Percentiles rank a stretch among this genome's conserved stretches.
Conservation (phyloP, 1,140 invertebrate species). For the Venustaconcha ellipsiformis region DNA sequence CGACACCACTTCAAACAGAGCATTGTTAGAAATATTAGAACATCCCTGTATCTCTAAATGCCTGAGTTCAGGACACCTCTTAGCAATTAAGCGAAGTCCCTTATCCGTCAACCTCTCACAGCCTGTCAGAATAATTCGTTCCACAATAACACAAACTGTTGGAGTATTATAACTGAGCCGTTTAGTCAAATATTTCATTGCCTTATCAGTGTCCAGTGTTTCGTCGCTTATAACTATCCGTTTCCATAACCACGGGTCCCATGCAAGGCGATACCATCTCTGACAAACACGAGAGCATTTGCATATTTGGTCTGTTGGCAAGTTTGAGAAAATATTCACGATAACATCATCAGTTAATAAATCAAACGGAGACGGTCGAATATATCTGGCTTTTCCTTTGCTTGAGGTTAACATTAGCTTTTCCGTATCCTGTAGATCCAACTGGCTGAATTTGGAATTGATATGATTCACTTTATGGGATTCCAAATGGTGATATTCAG, state of each 20-base stretch:
- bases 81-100: constrained; percentile 77
- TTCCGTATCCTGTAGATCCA: constrained; percentile 46
- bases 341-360: constrained; percentile 72
- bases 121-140: constrained; percentile 78
- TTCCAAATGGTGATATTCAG: constrained; percentile 19
- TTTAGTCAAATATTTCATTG: constrained; percentile 74
- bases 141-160: constrained; percentile 72
- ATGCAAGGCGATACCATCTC: constrained; percentile 83
- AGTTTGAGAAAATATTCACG: constrained; percentile 78
- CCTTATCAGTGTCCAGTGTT: constrained; percentile 77
- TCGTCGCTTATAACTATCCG: constrained; percentile 77
- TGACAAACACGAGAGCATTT: constrained; percentile 84
- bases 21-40: constrained; percentile 77
- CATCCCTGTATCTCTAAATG: constrained; percentile 81
- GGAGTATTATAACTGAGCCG: constrained; percentile 70
- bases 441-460: constrained; percentile 37
- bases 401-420: constrained; percentile 27
- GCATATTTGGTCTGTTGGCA: constrained; percentile 84
- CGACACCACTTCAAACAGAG: constrained; percentile 76
- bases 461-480: constrained; percentile 40
- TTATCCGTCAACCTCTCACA: constrained; percentile 82
- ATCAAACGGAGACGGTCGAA: constrained; percentile 54
- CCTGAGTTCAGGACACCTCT: constrained; percentile 80
- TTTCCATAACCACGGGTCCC: constrained; percentile 82
- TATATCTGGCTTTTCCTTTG: constrained; percentile 41